A percentile compares a stretch with the other conserved stretches of the same genome.
phyloP scores from a whole-genome alignment of 1,140 invertebrate genomes.

The Mamestra configurata region DNA sequence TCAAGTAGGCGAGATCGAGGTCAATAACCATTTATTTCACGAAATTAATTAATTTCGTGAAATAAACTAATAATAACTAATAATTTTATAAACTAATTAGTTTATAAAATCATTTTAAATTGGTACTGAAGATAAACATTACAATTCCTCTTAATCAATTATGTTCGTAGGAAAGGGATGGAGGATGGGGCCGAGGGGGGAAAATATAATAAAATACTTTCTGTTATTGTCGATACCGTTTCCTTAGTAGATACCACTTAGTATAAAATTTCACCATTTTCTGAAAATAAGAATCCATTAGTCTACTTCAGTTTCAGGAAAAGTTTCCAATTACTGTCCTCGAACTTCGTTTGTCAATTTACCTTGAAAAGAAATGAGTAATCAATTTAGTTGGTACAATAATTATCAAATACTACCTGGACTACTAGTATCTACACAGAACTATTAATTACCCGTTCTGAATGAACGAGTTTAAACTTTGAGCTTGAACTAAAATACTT shows the following conservation, averaged over 20 bases:
- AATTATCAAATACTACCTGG: no score
- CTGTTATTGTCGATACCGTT: slow-evolving; percentile 10
- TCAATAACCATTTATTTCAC: no score
- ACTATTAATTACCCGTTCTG: background rate
- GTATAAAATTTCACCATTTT: background rate
- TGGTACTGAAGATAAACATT: background rate
- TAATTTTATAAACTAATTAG: no score
- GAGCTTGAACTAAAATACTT: background rate
- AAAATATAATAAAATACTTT: background rate
- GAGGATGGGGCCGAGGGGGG: no score
- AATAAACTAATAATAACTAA: no score
- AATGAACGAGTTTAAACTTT: slow-evolving; percentile 4
- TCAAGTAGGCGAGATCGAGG: no score
- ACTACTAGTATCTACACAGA: background rate
- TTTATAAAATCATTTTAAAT: no score
- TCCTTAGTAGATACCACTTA: no score
- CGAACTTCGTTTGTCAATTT: no score
- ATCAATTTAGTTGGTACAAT: no score
- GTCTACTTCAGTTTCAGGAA: background rate
- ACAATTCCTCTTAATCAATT: background rate
- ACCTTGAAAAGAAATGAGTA: no score
- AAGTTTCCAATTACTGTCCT: background rate
- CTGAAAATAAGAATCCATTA: background rate
- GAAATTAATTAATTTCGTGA: no score
- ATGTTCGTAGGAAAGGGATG: background rate